A percentile compares a stretch with the other conserved stretches of the same genome.
phyloP scores from a whole-genome alignment of 2,888 invertebrate genomes.

The Synergus laeviventris region DNA sequence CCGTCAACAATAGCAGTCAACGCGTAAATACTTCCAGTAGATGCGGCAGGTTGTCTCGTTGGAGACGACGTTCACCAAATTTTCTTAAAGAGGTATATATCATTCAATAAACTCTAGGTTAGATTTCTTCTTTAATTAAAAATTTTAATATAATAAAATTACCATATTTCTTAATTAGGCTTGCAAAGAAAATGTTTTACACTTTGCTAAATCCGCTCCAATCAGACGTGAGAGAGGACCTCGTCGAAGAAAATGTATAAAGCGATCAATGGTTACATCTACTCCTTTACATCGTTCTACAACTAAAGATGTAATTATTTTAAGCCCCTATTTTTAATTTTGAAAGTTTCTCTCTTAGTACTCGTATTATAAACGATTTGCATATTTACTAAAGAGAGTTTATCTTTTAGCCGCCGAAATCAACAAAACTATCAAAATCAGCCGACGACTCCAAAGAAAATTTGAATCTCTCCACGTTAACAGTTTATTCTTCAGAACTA shows the following conservation, averaged over 20 bases:
- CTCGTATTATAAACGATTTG: too few relatives aligned
- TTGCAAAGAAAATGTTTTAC: slow-evolving; percentile 74
- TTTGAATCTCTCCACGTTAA: slow-evolving; percentile 67
- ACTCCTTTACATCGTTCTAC: slow-evolving; percentile 69
- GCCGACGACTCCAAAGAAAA: slow-evolving; percentile 73
- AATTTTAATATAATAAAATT: neutral
- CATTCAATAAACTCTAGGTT: neutral
- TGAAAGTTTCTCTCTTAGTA: too few relatives aligned
- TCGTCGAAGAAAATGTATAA: slow-evolving; percentile 73
- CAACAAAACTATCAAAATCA: slow-evolving; percentile 62
- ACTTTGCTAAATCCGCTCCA: slow-evolving; percentile 71
- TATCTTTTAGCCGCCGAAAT: slow-evolving; percentile 63
- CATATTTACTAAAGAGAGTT: slow-evolving; percentile 3
- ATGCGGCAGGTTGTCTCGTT: slow-evolving; percentile 70
- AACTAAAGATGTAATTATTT: slow-evolving; percentile 67
- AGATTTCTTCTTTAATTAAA: slow-evolving; percentile 11
- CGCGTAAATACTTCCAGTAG: slow-evolving; percentile 69
- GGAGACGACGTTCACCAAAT: slow-evolving; percentile 70
- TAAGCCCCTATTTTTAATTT: slow-evolving; percentile 54
- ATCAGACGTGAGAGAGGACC: slow-evolving; percentile 70
- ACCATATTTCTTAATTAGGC: slow-evolving; percentile 58
- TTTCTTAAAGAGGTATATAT: slow-evolving; percentile 70
- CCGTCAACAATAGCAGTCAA: slow-evolving; percentile 67
- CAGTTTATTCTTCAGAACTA: slow-evolving; percentile 63
- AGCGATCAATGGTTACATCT: slow-evolving; percentile 72